phyloP scores from a whole-genome alignment of 2,888 invertebrate species.

The Microctonus brassicae region DNA sequence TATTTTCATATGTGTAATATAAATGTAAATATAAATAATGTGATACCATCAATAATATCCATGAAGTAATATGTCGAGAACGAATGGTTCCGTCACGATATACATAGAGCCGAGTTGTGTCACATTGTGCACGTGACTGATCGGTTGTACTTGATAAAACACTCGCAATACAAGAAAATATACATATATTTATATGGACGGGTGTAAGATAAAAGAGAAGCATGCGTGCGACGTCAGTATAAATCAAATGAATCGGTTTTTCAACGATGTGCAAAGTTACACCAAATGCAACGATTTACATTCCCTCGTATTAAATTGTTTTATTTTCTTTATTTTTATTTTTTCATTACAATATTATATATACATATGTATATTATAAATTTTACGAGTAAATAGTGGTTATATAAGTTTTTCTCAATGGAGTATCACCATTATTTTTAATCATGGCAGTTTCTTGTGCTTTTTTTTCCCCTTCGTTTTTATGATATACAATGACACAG shows the following conservation, averaged over 20 bases:
- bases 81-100: not conserved
- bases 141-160: constrained; percentile 50
- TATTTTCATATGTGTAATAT: not conserved
- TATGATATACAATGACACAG: not conserved
- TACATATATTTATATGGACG: not conserved
- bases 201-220: constrained; percentile 47
- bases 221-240: constrained; percentile 53
- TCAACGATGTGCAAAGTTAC: constrained; percentile 34
- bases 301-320: not conserved
- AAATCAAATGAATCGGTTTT: constrained; percentile 52
- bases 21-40: not conserved
- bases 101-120: not conserved
- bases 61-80: not conserved
- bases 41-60: not conserved
- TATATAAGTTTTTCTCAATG: not conserved
- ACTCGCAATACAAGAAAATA: not conserved
- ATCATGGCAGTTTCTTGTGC: not conserved
- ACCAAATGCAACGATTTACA: not conserved
- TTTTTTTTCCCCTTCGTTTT: not conserved
- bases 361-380: constrained; percentile 27
- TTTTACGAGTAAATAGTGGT: constrained; percentile 17
- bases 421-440: not conserved
- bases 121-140: constrained; percentile 48
- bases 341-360: not conserved
- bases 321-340: not conserved